Evolutionary conservation across 2,888 invertebrate genomes (phyloP).

Genomic region (Notodonta dromedarius): DNA sequence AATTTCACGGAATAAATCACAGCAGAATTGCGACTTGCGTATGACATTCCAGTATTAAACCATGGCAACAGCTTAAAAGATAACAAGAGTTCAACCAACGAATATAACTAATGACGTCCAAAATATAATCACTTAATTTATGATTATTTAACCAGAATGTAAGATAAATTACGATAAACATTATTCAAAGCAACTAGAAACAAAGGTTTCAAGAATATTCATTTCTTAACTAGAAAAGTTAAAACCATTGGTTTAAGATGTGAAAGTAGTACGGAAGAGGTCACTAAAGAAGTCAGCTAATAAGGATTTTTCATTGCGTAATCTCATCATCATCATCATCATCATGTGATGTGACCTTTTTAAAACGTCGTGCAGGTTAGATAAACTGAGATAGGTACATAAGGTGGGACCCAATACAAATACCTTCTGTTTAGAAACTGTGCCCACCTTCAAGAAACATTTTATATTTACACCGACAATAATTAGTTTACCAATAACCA

Average conservation of each 20-base stretch:
- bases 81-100: slow-evolving; percentile 1
- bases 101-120: slow-evolving; percentile 2
- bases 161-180: background rate
- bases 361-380: slow-evolving; percentile 45
- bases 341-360: too few species aligned
- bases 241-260: background rate
- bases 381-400: background rate
- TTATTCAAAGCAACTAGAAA: background rate
- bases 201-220: background rate
- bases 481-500: slow-evolving; percentile 56
- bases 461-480: slow-evolving; percentile 36
- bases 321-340: too few species aligned
- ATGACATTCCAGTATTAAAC: background rate
- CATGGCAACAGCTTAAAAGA: background rate
- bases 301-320: too few species aligned
- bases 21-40: background rate
- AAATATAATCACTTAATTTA: background rate
- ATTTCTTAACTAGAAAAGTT: too few species aligned
- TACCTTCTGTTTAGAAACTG: slow-evolving; percentile 60
- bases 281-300: too few species aligned
- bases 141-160: slow-evolving; percentile 1
- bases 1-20: too few species aligned
- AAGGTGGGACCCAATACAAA: slow-evolving; percentile 50
- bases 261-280: too few species aligned
- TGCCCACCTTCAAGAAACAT: slow-evolving; percentile 24